Evolutionary conservation across 53 echinoderm and acorn worm species (phyloP).

Genomic region (Glandiceps talaboti): DNA sequence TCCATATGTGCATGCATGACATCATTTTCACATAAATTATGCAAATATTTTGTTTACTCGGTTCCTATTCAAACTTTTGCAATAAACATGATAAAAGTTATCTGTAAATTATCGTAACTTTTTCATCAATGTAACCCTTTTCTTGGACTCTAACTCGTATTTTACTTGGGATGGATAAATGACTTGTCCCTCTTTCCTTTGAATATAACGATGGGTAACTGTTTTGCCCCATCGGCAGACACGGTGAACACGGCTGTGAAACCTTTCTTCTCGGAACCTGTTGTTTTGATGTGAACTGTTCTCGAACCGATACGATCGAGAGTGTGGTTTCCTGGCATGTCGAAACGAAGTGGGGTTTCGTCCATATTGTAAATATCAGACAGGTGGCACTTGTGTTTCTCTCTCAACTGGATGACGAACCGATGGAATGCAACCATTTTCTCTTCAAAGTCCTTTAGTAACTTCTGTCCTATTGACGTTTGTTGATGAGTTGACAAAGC

Average conservation of each 20-base stretch:
- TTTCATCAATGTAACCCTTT: too few species aligned
- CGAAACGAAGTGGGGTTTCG: background rate
- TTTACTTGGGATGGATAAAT: too few species aligned
- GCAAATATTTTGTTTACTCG: too few species aligned
- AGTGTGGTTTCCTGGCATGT: conserved; percentile 23
- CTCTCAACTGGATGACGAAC: background rate
- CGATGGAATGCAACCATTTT: background rate
- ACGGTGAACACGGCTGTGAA: conserved; percentile 20
- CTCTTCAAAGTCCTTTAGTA: background rate
- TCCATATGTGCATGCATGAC: too few species aligned
- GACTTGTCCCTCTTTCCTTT: too few species aligned
- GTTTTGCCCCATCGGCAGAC: conserved; percentile 24
- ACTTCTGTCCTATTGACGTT: background rate
- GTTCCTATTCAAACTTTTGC: too few species aligned
- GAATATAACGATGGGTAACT: too few species aligned
- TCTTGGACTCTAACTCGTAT: too few species aligned
- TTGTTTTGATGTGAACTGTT: conserved; percentile 14
- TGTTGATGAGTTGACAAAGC: background rate
- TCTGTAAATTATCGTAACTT: too few species aligned
- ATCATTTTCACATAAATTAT: too few species aligned
- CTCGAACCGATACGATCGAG: conserved; percentile 8
- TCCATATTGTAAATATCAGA: background rate
- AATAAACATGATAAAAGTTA: too few species aligned
- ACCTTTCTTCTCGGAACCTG: conserved; percentile 35
- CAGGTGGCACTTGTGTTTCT: background rate